These are phyloP conservation scores for Aradophagus sp. DNA, from an alignment of 1,140 invertebrate species.

Conservation along the genomic window DNA sequence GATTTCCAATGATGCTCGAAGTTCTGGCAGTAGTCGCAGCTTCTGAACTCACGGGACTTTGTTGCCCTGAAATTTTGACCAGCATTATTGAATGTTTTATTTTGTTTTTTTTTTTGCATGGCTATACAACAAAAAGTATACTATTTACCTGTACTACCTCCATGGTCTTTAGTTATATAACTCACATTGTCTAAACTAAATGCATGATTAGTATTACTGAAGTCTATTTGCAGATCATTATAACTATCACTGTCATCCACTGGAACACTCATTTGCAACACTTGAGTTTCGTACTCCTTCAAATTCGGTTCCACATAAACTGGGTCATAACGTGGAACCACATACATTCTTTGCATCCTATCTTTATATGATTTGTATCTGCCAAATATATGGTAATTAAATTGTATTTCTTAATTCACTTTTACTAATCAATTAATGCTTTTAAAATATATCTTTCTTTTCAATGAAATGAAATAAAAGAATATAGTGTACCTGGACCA, in stretches of 20 bases:
- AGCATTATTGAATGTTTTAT: too few relatives aligned
- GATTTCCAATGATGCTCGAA: slow-evolving; percentile 79
- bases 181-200: slow-evolving; percentile 90
- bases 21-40: slow-evolving; percentile 86
- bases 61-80: slow-evolving; percentile 77
- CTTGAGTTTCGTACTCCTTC: slow-evolving; percentile 91
- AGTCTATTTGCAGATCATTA: slow-evolving; percentile 88
- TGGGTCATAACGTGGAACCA: slow-evolving; percentile 85
- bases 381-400: slow-evolving; percentile 58
- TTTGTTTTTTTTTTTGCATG: too few relatives aligned
- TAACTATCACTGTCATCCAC: slow-evolving; percentile 84
- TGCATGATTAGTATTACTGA: slow-evolving; percentile 89
- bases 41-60: slow-evolving; percentile 87
- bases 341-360: slow-evolving; percentile 82
- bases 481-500: slow-evolving; percentile 93
- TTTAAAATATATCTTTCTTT: too few relatives aligned
- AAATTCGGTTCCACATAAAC: slow-evolving; percentile 85
- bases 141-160: slow-evolving; percentile 72
- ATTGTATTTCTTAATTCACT: too few relatives aligned
- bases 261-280: slow-evolving; percentile 91
- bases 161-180: slow-evolving; percentile 88
- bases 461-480: too few relatives aligned
- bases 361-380: slow-evolving; percentile 88
- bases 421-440: too few relatives aligned
- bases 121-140: neutral